Base-by-base conservation (phyloP, 2,797 vertebrate species). In the Melanotaenia parkinsoni region DNA sequence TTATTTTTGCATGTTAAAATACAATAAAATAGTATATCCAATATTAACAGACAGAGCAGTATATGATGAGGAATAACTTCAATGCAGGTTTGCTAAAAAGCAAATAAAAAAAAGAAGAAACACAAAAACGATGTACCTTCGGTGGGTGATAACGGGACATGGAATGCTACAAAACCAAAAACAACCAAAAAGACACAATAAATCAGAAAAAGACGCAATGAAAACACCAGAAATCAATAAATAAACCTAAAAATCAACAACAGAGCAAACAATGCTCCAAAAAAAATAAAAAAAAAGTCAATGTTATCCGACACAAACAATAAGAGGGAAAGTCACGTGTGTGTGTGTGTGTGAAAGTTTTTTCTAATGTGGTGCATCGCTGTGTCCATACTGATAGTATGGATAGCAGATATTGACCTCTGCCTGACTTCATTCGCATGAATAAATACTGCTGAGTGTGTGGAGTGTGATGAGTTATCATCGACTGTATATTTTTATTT, bases 121-220 rank as follows among this genome's bases (percentile, higher is more conserved):
- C 14, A 16, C 45, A 3, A 61, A 5, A 56, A 32, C 4, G 5
- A 32, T 82, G 92, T 97, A 98, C 97, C 97, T 98, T 97, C 96
- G 4, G 93, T 91, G 40, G 96, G 96, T 80, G 97, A 97, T 94
- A 97, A 95, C 69, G 96, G 96, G 90, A 96, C 94, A 95, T 97
- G 96, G 97, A 97, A 97, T 89, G 96, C 96, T 98, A 95, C 78
- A 91, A 94, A 86, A 79, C 2, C 63, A 81, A 81, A 87, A 85
- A 3, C 1, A 83, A 85, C 33, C 33, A 72, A 81, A 85, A 60
- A 43, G 32, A 77, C 70, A 77, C 70, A 63, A 74, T 38, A 83
- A 79, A 88, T 85, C 74, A 88, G 50, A 65, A 58, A 80, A 35
- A 43, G 37, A 74, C 40, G 58, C 18, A 70, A 76, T 28, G 1